Base-by-base conservation (phyloP, 2,113 vertebrate species). In the Plotosus lineatus region DNA sequence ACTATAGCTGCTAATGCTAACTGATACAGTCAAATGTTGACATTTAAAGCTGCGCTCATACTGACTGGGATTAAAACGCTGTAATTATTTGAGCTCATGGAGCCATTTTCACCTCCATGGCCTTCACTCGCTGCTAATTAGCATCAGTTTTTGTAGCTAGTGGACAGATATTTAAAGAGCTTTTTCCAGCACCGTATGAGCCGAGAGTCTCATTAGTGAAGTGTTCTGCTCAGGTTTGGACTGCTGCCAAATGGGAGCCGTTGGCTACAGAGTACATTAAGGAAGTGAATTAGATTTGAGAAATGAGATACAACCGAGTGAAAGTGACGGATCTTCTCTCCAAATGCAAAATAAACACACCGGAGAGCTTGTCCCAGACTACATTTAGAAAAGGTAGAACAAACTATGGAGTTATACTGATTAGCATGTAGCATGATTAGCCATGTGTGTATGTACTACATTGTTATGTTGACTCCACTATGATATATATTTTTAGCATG, bases 191-290 rank as follows among this genome's bases (percentile, higher is more conserved):
- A 2, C n/a, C 15, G 51, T 42, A 69, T 40, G 50, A 69, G 63
- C 61, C n/a, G 63, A 53, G 77, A 51, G 76, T 40, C 77, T 69
- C 77, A 79, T 79, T 79, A 79, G 77, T 23, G 50, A 79, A 79
- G 65, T 68, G 36, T 65, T 28, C 4, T 68, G 36, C 77, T 28
- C 4, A 11, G 63, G 36, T 28, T 68, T 79, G 77, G 36, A 28
- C 8, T 9, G 38, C 63, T 69, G 77, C 77, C 77, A 79, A 79
- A 79, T 56, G 63, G 26, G 36, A 68, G 38, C 63, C 10, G 12
- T 28, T 69, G 77, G 50, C 63, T 79, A 56, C 33, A 55, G 63
- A 69, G 77, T 79, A 42, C 65, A 78, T 66, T 78, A 78, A 66
- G 33, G 46, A 66, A 66, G 76, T 66, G 76, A 78, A 78, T 66